A percentile compares a stretch with the other conserved stretches of the same genome.
Conservation (phyloP, 2,797 vertebrate species). For the Onychomys arenicola region DNA sequence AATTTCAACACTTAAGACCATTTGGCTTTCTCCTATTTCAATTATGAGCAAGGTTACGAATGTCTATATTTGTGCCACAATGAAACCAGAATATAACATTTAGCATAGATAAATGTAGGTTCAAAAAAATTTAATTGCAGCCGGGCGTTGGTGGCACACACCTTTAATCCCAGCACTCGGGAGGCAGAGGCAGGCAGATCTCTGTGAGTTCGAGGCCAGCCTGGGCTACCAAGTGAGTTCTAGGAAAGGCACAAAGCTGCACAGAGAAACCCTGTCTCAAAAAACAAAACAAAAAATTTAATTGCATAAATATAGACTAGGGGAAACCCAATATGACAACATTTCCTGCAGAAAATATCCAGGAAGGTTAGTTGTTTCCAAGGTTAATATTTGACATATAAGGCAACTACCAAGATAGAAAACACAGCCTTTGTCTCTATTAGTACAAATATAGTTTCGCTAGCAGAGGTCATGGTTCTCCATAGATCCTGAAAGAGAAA, state of each 20-base stretch:
- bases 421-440: slow-evolving; percentile 42
- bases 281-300: slow-evolving; percentile 68
- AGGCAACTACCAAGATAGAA: slow-evolving; percentile 50
- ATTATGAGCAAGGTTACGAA: slow-evolving; percentile 70
- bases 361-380: slow-evolving; percentile 11
- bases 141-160: too few species aligned
- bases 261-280: too few species aligned
- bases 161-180: too few species aligned
- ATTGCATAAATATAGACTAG: slow-evolving; percentile 57
- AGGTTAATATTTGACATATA: slow-evolving; percentile 47
- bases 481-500: background rate
- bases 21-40: slow-evolving; percentile 52
- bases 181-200: too few species aligned
- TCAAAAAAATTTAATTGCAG: slow-evolving; percentile 68
- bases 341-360: slow-evolving; percentile 65
- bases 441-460: slow-evolving; percentile 56
- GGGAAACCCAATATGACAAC: slow-evolving; percentile 45
- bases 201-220: too few species aligned
- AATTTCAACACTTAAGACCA: slow-evolving; percentile 4
- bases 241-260: too few species aligned
- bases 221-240: too few species aligned
- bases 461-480: slow-evolving; percentile 37
- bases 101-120: slow-evolving; percentile 62
- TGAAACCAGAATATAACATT: slow-evolving; percentile 59
- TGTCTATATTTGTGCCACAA: slow-evolving; percentile 46